Base-by-base conservation (phyloP, 2,888 invertebrate genomes). In the Eurytoma californica region DNA sequence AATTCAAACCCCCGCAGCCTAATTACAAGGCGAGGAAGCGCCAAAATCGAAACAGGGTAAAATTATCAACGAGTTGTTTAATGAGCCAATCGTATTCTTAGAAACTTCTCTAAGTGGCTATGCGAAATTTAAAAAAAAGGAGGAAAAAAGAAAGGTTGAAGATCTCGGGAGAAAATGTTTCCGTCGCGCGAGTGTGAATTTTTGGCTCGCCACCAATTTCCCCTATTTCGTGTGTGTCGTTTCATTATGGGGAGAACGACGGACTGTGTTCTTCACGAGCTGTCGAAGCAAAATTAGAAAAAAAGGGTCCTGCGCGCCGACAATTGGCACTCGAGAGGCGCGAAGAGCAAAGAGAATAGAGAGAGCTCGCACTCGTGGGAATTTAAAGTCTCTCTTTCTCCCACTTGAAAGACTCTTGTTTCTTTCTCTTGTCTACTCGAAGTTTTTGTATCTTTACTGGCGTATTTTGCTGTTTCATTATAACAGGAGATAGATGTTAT, bases 271-370 rank as follows among this genome's bases (percentile, higher is more conserved):
- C 7, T 39, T 39, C 39, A 7, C 39, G 24, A 4, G 60, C 70
- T 60, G 77, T 58, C 61, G 60, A 72, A 72, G 68, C 55, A 55
- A 78, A 73, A 78, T 78, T 68, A 73, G 55, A 68, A 73, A 73
- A 30, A 39, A 39, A 39, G 39, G 2, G 16, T 61, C 60, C 7
- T 24, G 20, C 20, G 0, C 28, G n/a, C 39, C 30, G 61, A 30
- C 28, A 60, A 60, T 28, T 79, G 79, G 74, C 69, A 74, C 69
- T 67, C 66, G 18, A 57, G 72, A 68, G 61, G 72, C 58, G 61
- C 72, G 67, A 67, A 57, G 60, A 60, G 67, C 67, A 77, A 77
- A 72, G 68, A 68, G 51, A 73, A 74, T 65, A 53, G 24, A 39
- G 24, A 39, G 2, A 53, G 66, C 57, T 66, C 57, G 58, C 30